phyloP scores from a whole-genome alignment of 2,888 invertebrate species.

The Acleris holmiana region DNA sequence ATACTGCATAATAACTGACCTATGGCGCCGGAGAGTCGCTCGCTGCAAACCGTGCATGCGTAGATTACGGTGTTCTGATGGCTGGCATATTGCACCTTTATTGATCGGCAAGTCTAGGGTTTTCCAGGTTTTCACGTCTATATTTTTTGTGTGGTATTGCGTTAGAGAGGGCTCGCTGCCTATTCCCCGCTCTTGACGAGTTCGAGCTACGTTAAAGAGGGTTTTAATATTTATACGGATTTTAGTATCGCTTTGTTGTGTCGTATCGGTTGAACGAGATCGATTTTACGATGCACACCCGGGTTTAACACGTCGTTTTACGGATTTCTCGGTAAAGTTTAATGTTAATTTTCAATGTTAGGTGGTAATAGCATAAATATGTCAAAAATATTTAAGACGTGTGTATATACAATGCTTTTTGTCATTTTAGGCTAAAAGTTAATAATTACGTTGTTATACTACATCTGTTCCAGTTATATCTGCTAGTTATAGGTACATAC shows the following conservation, averaged over 20 bases:
- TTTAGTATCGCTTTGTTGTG: conserved; percentile 19
- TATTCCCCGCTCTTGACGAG: conserved; percentile 10
- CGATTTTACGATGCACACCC: conserved; percentile 15
- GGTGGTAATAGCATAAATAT: not conserved
- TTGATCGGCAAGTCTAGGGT: conserved; percentile 52
- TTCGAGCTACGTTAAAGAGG: not conserved
- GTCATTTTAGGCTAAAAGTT: not conserved
- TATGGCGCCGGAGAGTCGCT: conserved; percentile 59
- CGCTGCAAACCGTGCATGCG: conserved; percentile 63
- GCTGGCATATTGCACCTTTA: conserved; percentile 62
- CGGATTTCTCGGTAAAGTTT: conserved; percentile 11
- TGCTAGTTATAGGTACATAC: not conserved
- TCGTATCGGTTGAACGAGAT: conserved; percentile 2
- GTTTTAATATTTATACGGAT: conserved; percentile 17
- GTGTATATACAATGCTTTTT: no score
- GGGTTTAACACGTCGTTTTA: conserved; percentile 9
- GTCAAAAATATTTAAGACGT: no score
- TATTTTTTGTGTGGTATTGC: conserved; percentile 11
- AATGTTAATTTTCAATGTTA: not conserved
- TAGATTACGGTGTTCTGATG: conserved; percentile 54
- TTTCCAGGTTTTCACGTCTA: conserved; percentile 21
- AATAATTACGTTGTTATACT: not conserved
- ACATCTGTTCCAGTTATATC: not conserved
- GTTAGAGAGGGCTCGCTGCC: conserved; percentile 5
- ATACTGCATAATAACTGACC: conserved; percentile 66